These are phyloP conservation scores for Toxostoma redivivum DNA, from an alignment of 2,113 vertebrate species.

Conservation along the genomic window DNA sequence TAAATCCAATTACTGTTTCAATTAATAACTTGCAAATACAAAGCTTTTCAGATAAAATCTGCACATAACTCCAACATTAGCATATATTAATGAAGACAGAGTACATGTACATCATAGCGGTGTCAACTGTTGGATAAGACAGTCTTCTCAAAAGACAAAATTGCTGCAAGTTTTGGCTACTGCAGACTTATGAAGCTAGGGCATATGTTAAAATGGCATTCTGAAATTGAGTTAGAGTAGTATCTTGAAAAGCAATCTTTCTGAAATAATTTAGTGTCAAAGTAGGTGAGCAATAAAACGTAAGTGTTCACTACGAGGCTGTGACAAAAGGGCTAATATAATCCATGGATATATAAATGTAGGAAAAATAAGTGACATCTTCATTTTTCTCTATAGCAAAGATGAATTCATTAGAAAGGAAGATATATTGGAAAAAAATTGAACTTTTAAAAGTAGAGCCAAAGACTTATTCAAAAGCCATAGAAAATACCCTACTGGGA, in stretches of 20 bases:
- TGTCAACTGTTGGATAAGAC: not conserved
- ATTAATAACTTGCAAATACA: not conserved
- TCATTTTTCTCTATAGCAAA: not conserved
- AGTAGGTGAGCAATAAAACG: not conserved
- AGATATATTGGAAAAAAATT: not conserved
- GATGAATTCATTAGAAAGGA: not conserved
- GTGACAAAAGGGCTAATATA: not conserved
- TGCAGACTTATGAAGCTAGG: not conserved
- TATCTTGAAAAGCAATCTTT: not conserved
- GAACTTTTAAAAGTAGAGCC: not conserved
- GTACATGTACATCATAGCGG: not conserved
- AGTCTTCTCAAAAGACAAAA: not conserved
- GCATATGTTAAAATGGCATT: not conserved
- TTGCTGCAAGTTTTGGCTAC: not conserved
- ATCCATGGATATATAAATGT: not conserved
- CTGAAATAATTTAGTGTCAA: not conserved
- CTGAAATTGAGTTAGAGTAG: not conserved
- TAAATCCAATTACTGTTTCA: not conserved
- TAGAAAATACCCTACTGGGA: not conserved
- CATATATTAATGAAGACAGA: not conserved
- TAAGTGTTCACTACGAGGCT: not conserved
- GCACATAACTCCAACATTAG: rapidly evolving
- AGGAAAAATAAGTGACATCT: not conserved
- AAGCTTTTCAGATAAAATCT: not conserved
- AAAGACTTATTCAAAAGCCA: not conserved